Percentiles rank a stretch among this genome's conserved stretches.
phyloP scores from a whole-genome alignment of 2,797 vertebrate genomes.

The Thalassophryne amazonica region DNA sequence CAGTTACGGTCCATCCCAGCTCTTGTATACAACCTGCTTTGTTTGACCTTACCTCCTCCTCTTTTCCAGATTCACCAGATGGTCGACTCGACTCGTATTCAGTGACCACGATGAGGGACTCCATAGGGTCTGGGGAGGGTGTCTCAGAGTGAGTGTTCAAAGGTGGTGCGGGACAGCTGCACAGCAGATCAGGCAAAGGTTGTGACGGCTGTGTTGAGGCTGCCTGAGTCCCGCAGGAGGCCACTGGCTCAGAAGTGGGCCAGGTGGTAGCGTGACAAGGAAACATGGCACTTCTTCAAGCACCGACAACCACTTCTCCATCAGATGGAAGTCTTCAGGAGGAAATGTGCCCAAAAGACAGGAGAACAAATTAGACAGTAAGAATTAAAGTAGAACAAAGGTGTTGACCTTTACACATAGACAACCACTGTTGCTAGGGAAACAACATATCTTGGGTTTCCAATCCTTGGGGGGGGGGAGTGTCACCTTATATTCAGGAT shows the following conservation, averaged over 20 bases:
- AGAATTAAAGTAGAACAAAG: too few species aligned
- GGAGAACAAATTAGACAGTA: neutral
- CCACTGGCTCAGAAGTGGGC: slow-evolving; percentile 66
- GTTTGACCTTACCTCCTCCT: slow-evolving; percentile 58
- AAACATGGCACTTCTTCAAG: slow-evolving; percentile 78
- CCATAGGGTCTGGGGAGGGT: slow-evolving; percentile 81
- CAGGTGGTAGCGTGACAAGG: slow-evolving; percentile 82
- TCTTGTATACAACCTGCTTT: neutral
- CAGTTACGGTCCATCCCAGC: neutral
- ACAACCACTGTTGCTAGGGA: too few species aligned
- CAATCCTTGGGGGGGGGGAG: too few species aligned
- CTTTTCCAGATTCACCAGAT: slow-evolving; percentile 31
- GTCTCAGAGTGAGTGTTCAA: slow-evolving; percentile 55
- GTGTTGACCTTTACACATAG: too few species aligned
- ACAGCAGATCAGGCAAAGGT: slow-evolving; percentile 78
- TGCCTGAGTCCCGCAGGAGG: slow-evolving; percentile 68
- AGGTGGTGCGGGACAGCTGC: slow-evolving; percentile 71
- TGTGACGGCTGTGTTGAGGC: slow-evolving; percentile 58
- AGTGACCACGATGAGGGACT: slow-evolving; percentile 91
- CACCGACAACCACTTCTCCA: slow-evolving; percentile 68
- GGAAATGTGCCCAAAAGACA: slow-evolving; percentile 15
- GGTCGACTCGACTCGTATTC: slow-evolving; percentile 82
- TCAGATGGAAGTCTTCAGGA: slow-evolving; percentile 29
- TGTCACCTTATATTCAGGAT: too few species aligned
- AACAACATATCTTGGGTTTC: too few species aligned